Evolutionary conservation across 2,888 invertebrate species (phyloP).

Genomic region (Mythimna impura): DNA sequence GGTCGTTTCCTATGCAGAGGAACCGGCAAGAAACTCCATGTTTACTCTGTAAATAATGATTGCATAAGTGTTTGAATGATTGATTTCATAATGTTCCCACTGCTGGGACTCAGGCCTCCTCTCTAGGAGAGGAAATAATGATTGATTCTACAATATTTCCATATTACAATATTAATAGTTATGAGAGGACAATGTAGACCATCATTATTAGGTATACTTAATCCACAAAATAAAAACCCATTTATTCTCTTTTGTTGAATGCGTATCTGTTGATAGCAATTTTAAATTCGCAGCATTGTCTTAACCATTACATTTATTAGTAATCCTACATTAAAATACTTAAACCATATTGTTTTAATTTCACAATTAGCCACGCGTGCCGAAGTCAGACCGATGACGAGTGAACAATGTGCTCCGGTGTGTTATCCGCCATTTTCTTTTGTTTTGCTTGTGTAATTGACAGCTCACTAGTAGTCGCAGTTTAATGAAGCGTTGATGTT

Average conservation of each 20-base stretch:
- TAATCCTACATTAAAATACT: conserved; percentile 1
- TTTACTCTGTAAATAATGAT: too few relatives aligned
- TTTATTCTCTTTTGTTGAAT: neutral
- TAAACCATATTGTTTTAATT: conserved; percentile 40
- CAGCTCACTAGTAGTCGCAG: conserved; percentile 1
- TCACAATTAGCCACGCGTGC: conserved; percentile 43
- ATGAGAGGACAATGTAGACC: too few relatives aligned
- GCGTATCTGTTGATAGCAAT: neutral
- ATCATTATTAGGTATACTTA: too few relatives aligned
- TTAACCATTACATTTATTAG: neutral
- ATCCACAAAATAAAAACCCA: too few relatives aligned
- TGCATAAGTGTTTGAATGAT: too few relatives aligned
- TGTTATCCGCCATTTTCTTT: conserved; percentile 40
- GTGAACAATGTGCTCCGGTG: conserved; percentile 31
- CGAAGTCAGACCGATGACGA: neutral
- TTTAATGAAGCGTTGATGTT: conserved; percentile 25
- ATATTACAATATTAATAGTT: too few relatives aligned
- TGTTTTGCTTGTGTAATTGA: conserved; percentile 45
- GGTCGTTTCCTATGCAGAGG: too few relatives aligned
- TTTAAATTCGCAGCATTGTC: neutral
- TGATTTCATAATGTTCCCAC: too few relatives aligned
- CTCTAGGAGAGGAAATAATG: too few relatives aligned
- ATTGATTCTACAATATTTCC: too few relatives aligned
- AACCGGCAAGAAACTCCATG: too few relatives aligned
- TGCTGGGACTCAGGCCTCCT: too few relatives aligned